phyloP scores from a whole-genome alignment of 2,888 invertebrate species.

The Schizaphis graminum region DNA sequence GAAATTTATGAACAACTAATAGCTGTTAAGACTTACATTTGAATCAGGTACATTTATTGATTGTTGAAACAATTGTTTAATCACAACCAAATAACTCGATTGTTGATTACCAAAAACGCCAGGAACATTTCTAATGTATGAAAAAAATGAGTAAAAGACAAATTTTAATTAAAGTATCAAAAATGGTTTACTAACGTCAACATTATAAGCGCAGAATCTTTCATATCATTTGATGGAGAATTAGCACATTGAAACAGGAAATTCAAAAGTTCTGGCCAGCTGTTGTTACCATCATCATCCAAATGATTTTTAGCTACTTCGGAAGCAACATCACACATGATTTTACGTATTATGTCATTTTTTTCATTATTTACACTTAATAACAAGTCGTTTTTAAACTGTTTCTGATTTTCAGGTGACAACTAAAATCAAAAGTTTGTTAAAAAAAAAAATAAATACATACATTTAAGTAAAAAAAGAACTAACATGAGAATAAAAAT shows the following conservation, averaged over 20 bases:
- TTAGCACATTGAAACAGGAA: conserved; percentile 96
- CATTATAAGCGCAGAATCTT: conserved; percentile 94
- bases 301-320: conserved; percentile 95
- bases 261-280: conserved; percentile 93
- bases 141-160: conserved; percentile 59
- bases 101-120: conserved; percentile 98
- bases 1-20: too few species aligned
- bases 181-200: conserved; percentile 80
- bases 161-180: neutral
- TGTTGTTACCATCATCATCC: conserved; percentile 95
- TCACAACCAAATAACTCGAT: conserved; percentile 88
- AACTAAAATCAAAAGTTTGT: too few species aligned
- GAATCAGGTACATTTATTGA: conserved; percentile 71
- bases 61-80: conserved; percentile 94
- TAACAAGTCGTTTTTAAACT: too few species aligned
- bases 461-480: too few species aligned
- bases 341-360: conserved; percentile 83
- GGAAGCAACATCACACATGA: conserved; percentile 94
- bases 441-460: too few species aligned
- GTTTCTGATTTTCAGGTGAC: too few species aligned
- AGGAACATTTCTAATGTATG: conserved; percentile 83
- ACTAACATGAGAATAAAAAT: too few species aligned
- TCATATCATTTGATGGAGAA: conserved; percentile 84
- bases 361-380: conserved; percentile 88
- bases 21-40: too few species aligned